Base-by-base conservation (phyloP, 2,113 vertebrate species). In the Xyliphius kryptos region DNA sequence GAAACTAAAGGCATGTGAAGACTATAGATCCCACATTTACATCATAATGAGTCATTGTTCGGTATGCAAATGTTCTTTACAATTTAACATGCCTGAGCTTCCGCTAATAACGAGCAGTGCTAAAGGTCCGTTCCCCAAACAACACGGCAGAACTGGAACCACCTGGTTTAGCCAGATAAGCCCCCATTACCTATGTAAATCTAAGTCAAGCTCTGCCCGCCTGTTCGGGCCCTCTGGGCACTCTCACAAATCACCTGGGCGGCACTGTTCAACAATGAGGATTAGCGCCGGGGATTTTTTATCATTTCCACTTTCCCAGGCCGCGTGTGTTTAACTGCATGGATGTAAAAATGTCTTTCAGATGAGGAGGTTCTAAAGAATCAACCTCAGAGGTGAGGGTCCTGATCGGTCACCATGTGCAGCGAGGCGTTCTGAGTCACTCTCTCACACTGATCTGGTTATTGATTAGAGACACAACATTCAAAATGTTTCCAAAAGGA, bases 1-100 rank as follows among this genome's bases (percentile, higher is more conserved):
- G 16, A 15, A 68, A 36, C 55, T 73, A 61, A 60, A 40, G 55
- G 32, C 56, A 43, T 36, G 51, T 17, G 41, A 16, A 46, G 16
- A 36, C 15, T 50, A 3, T 56, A 4, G 14, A 63, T 54, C 26
- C 43, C 55, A 41, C 73, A 75, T 76, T 67, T 69, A 70, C 56
- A 79, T 73, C 66, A 67, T 40, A 74, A 73, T 77, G 61, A 20
- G 63, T 68, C 26, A 56, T 72, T 72, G 69, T 56, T 74, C 73
- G 62, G 16, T 63, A 50, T 72, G 70, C 62, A 72, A 72, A 76
- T 73, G 55, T 49, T 16, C 12, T 69, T 22, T 6, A 70, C 67
- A 70, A 74, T 77, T 66, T 72, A 67, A 41, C 57, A 61, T 49
- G 17, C 48, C 61, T 62, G 53, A 68, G 64, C 67, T 47, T 71